Evolutionary conservation across 1,140 invertebrate species (phyloP), one percentile per base, ranked within the genome.

Genomic region (Conus ventricosus): DNA sequence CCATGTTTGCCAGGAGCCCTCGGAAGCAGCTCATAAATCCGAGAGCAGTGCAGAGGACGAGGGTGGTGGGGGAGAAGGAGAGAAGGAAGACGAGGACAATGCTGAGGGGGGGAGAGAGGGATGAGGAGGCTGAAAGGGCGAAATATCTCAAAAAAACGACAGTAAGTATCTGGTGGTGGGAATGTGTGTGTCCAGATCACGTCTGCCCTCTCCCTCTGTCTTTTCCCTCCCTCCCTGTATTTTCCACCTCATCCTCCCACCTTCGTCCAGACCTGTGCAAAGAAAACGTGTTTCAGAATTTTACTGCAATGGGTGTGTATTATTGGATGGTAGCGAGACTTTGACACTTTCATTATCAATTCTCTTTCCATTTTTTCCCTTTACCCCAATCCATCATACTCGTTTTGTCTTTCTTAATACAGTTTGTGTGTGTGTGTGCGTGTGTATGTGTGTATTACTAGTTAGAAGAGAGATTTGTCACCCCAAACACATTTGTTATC

Each of bases 141-240:
- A 93, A 94, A 89, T 92, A 91, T 88, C 88, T 93, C 54, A 89
- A 91, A 51, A 51, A 94, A 93, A 91, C 89, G 93, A 91, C 88
- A 92, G 93, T 94, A 88, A 92, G 92, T 92, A 23, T 60, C 57
- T 60, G 57, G 8, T 11, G 8, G 57, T 2, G 4, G 8, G 57
- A 8, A 60, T 84, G 20, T 84, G 27, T 57, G 27, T 57, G 20
- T 5, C 82, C 23, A n/a, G n/a, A n/a, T n/a, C n/a, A n/a, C n/a
- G n/a, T 27, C 8, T 25, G 6, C 53, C 53, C 82, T 84, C 20
- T 84, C 82, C 55, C 51, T 84, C 82, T 84, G 51, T 84, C 53
- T 55, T 53, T 60, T 4, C 57, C 57, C 57, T 55, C 82, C 23
- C 82, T n/a, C 82, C 23, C 82, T n/a, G 51, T 84, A 51, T 84